A percentile compares a stretch with the other conserved stretches of the same genome.
Conservation (phyloP, 2,113 vertebrate species). For the Corvus hawaiiensis region DNA sequence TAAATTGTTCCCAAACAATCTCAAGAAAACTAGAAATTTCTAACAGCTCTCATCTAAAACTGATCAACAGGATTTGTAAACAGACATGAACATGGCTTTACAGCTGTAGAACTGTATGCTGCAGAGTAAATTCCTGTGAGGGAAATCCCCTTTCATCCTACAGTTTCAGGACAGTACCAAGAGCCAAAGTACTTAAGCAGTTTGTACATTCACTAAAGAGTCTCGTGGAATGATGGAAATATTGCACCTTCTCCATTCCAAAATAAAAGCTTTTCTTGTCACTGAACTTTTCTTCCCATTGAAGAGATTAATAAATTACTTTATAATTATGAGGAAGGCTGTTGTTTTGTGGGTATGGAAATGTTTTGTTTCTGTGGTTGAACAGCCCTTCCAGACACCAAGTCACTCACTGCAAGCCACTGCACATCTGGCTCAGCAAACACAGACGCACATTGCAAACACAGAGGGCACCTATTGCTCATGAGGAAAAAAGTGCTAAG, state of each 20-base stretch:
- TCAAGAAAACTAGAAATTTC: neutral
- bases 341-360: neutral
- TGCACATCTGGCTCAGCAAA: neutral
- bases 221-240: neutral
- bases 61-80: neutral
- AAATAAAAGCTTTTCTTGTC: neutral
- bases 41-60: neutral
- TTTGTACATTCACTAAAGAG: neutral
- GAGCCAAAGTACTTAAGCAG: neutral
- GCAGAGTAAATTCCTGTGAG: neutral
- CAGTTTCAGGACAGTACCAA: neutral
- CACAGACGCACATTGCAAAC: fast-evolving
- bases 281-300: neutral
- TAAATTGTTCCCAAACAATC: neutral
- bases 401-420: neutral
- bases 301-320: neutral
- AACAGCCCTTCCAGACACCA: neutral
- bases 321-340: neutral
- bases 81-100: fast-evolving
- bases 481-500: neutral
- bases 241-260: neutral
- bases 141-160: neutral
- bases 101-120: neutral
- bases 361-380: neutral
- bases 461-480: neutral